Conservation (phyloP, 2,113 vertebrate species). For the Pygoscelis antarcticus region DNA sequence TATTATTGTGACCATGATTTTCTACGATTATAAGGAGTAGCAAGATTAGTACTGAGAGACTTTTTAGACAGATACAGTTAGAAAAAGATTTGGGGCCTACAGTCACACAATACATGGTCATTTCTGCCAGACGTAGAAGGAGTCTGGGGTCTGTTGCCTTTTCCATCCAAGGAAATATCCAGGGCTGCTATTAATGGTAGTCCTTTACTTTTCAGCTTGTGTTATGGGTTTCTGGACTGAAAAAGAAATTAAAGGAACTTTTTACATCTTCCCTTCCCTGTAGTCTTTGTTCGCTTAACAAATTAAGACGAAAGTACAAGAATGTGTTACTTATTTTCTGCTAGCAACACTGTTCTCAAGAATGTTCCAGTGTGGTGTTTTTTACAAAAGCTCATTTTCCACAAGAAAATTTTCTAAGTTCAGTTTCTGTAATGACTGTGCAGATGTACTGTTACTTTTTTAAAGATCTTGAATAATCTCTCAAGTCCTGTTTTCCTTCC, state of each 20-base stretch:
- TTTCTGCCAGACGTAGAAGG: neutral
- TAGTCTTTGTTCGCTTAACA: accelerated
- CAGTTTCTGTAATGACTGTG: neutral
- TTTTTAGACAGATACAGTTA: neutral
- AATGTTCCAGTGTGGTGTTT: neutral
- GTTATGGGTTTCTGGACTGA: neutral
- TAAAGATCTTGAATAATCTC: neutral
- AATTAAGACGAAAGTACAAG: neutral
- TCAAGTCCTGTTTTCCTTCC: neutral
- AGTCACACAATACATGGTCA: neutral
- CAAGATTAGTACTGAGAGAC: neutral
- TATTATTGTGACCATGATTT: neutral
- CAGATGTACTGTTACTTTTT: neutral
- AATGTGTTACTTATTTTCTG: neutral
- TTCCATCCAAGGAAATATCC: neutral
- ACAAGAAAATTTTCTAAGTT: neutral
- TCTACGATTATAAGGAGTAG: neutral
- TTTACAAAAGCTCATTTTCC: neutral
- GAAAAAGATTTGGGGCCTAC: neutral
- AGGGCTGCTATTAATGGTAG: neutral
- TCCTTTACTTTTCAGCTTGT: neutral
- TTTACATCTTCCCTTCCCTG: neutral
- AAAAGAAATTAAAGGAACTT: neutral
- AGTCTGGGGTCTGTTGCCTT: neutral
- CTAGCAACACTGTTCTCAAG: neutral